phyloP scores from a whole-genome alignment of 2,888 invertebrate genomes.

The Macropis europaea region DNA sequence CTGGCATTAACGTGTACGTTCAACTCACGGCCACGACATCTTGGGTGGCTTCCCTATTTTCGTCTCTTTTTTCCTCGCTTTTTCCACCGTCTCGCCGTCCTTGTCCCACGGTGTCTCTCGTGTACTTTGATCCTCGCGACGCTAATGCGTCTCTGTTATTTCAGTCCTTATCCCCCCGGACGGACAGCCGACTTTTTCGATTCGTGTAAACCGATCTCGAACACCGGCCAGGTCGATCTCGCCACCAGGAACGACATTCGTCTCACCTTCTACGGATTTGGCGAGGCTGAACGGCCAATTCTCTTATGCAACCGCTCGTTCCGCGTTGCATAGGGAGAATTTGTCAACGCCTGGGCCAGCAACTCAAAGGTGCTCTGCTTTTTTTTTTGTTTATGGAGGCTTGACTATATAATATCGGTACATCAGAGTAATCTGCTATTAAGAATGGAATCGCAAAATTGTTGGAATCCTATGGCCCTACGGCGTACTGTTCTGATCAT shows the following conservation, averaged over 20 bases:
- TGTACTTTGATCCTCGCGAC: constrained; percentile 73
- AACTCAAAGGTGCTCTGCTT: too few species aligned
- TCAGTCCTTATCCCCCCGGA: constrained; percentile 70
- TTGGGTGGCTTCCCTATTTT: constrained; percentile 77
- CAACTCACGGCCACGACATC: constrained; percentile 69
- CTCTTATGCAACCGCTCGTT: not conserved
- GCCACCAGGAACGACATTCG: not conserved
- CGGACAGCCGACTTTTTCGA: constrained; percentile 57
- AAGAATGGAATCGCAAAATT: too few species aligned
- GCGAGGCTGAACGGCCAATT: not conserved
- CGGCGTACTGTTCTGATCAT: too few species aligned
- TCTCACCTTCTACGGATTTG: not conserved
- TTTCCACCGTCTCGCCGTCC: constrained; percentile 35
- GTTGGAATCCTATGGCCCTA: too few species aligned
- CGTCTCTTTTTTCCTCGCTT: constrained; percentile 65
- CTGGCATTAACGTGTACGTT: constrained; percentile 72
- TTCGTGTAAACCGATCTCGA: constrained; percentile 66
- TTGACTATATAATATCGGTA: too few species aligned
- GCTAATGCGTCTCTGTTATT: constrained; percentile 78
- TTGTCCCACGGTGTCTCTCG: constrained; percentile 51
- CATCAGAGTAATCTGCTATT: too few species aligned
- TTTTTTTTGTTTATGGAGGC: too few species aligned
- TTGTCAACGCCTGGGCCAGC: too few species aligned
- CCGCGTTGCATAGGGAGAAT: too few species aligned
- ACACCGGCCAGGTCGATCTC: not conserved